Conservation (phyloP, 2,113 vertebrate genomes). For the Tenrec ecaudatus region DNA sequence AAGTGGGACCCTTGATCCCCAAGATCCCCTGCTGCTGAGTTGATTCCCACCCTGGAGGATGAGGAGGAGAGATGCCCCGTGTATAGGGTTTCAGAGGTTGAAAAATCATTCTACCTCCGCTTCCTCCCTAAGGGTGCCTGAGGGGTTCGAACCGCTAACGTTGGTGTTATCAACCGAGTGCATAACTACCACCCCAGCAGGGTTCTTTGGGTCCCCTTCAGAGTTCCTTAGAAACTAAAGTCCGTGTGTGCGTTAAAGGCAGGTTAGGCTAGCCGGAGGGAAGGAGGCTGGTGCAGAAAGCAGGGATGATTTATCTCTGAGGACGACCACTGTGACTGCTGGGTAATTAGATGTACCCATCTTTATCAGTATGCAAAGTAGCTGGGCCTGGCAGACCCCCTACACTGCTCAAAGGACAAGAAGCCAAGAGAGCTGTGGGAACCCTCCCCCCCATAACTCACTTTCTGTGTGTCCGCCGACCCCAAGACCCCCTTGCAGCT, state of each 20-base stretch:
- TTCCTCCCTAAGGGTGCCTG: background rate
- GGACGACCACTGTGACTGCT: conserved; percentile 82
- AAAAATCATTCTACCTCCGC: background rate
- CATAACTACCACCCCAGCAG: background rate
- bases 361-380: conserved; percentile 88
- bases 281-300: conserved; percentile 84
- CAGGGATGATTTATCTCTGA: conserved; percentile 84
- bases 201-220: background rate
- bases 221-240: background rate
- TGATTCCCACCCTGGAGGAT: background rate
- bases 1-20: background rate
- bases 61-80: background rate
- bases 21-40: background rate
- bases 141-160: background rate
- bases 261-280: conserved; percentile 79
- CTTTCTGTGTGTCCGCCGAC: conserved; percentile 71
- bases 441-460: conserved; percentile 86
- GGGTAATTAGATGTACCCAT: conserved; percentile 85
- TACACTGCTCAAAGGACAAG: conserved; percentile 84
- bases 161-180: background rate
- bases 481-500: conserved; percentile 75
- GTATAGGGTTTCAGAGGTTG: background rate
- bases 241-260: conserved; percentile 45
- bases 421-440: conserved; percentile 79
- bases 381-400: conserved; percentile 79